These are phyloP conservation scores for Hemiprocne comata DNA, from an alignment of 2,113 vertebrate genomes.

Conservation along the genomic window DNA sequence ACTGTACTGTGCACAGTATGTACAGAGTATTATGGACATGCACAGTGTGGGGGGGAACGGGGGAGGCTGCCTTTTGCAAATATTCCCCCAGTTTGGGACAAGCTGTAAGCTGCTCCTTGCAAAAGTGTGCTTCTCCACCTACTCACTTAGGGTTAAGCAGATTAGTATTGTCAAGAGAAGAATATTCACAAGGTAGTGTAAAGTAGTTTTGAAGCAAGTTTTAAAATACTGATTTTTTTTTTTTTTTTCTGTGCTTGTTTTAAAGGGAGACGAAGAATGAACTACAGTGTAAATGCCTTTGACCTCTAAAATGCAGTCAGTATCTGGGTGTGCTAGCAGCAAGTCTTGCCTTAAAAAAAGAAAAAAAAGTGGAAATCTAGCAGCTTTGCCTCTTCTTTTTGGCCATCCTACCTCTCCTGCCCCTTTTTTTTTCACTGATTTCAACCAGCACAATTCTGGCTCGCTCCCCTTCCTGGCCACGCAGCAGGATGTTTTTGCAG, in stretches of 20 bases:
- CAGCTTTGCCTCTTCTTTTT: background rate
- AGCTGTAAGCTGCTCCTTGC: background rate
- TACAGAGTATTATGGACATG: rapidly evolving
- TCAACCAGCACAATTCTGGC: background rate
- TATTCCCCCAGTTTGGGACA: background rate
- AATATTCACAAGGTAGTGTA: background rate
- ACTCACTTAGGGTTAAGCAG: background rate
- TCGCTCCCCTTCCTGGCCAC: background rate
- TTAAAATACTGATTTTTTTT: no score
- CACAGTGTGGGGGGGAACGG: rapidly evolving
- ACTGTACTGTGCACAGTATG: background rate
- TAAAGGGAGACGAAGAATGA: background rate
- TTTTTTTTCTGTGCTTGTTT: background rate
- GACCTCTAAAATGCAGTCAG: background rate
- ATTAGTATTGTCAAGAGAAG: no score
- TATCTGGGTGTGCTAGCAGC: background rate
- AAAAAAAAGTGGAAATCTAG: background rate
- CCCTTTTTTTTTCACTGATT: background rate
- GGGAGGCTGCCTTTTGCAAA: background rate
- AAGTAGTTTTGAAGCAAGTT: background rate
- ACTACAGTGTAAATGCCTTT: background rate
- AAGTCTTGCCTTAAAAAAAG: background rate
- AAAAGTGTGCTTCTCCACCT: background rate
- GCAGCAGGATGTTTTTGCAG: background rate
- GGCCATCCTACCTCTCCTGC: background rate